These are phyloP conservation scores for Clarias magur DNA, from an alignment of 2,113 vertebrate species.

Conservation along the genomic window DNA sequence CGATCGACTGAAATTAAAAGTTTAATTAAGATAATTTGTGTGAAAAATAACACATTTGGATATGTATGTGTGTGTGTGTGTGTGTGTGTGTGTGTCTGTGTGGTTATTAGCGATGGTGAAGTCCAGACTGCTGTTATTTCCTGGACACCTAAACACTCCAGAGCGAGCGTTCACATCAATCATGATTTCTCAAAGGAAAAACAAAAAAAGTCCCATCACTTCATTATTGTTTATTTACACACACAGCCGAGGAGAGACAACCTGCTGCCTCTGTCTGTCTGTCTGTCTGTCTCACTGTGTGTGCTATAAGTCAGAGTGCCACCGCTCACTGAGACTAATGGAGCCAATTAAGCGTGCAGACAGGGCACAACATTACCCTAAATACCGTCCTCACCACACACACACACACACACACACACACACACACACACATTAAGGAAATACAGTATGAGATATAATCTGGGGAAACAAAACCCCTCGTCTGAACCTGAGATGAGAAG, in stretches of 20 bases:
- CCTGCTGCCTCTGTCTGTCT: conserved; percentile 5
- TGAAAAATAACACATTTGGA: neutral
- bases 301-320: conserved; percentile 34
- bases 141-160: neutral
- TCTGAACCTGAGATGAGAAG: neutral
- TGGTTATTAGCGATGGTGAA: neutral
- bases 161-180: neutral
- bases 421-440: neutral
- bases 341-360: conserved; percentile 40
- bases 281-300: neutral
- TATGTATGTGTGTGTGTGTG: neutral
- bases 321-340: conserved; percentile 26
- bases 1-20: neutral
- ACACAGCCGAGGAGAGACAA: neutral
- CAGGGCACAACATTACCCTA: conserved; percentile 18
- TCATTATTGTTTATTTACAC: neutral
- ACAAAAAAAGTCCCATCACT: neutral
- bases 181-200: neutral
- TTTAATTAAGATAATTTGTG: neutral
- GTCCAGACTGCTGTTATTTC: neutral
- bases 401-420: conserved; percentile 3
- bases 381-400: neutral
- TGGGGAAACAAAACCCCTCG: neutral
- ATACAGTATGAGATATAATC: neutral
- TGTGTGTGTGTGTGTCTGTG: neutral